phyloP scores from a whole-genome alignment of 1,140 invertebrate species.

The Drosophila aff. region DNA sequence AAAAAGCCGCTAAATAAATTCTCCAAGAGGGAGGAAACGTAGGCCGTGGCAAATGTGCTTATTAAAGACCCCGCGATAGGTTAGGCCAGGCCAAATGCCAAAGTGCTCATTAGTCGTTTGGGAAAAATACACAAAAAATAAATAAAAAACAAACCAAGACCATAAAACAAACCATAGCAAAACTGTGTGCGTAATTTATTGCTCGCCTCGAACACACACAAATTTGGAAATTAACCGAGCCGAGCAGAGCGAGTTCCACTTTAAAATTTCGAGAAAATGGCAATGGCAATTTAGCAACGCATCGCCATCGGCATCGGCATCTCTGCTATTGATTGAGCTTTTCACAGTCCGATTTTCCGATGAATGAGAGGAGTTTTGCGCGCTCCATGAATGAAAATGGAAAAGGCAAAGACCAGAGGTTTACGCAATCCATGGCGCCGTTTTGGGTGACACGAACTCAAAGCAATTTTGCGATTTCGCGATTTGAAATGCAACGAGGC shows the following conservation, averaged over 20 bases:
- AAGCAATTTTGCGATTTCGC: conserved; percentile 74
- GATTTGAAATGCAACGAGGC: conserved; percentile 73
- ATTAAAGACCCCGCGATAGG: conserved; percentile 57
- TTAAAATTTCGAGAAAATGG: conserved; percentile 43
- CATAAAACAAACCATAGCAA: conserved; percentile 43
- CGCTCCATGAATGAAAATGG: conserved; percentile 40
- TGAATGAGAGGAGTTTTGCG: conserved; percentile 23
- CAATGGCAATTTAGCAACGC: conserved; percentile 76
- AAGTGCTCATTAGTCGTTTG: conserved; percentile 72
- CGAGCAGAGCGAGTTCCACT: conserved; percentile 27
- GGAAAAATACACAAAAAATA: conserved; percentile 19
- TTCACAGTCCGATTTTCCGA: conserved; percentile 63
- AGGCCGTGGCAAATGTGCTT: conserved; percentile 45
- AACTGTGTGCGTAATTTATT: conserved; percentile 74
- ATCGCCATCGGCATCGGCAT: conserved; percentile 66
- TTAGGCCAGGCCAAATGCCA: conserved; percentile 70
- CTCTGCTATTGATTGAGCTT: conserved; percentile 74
- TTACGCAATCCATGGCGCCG: conserved; percentile 56
- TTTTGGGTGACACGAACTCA: conserved; percentile 52
- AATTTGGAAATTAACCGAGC: conserved; percentile 59
- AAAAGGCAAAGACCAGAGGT: conserved; percentile 48
- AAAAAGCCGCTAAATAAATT: conserved; percentile 75
- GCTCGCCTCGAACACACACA: conserved; percentile 40
- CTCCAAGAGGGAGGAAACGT: conserved; percentile 30
- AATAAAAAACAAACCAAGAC: conserved; percentile 1